Base-by-base conservation (phyloP, 2,797 vertebrate genomes). In the Iguana delicatissima region DNA sequence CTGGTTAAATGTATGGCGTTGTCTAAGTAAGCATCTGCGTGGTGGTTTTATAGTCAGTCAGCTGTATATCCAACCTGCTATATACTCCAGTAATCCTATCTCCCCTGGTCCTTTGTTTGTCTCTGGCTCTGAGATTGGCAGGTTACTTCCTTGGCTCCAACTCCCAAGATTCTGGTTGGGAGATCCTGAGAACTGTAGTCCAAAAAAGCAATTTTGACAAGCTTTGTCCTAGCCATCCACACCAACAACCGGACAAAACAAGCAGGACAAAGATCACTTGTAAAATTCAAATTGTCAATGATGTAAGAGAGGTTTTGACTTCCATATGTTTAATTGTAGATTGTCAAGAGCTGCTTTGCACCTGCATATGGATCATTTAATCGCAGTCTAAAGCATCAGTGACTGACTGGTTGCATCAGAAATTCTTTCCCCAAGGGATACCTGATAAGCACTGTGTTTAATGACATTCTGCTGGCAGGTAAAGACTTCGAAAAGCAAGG, bases 1-100 rank as follows among this genome's bases (percentile, higher is more conserved):
- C 64, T 85, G 89, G 22, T 91, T 90, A 72, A 67, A 93, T 95
- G 80, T 90, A 79, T 69, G 89, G 52, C 42, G 93, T 22, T 92
- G 0, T 0, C 80, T 72, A 79, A 84, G 52, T 59, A 79, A 84
- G 22, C 14, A 90, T 62, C 50, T 84, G 57, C 14, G 26, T 24
- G 26, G 73, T 79, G 59, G 59, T 79, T 64, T 87, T 83, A 38
- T 67, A 57, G n/a, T 20, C 22, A 57, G 80, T 77, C 38, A 10
- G 12, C 50, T 67, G 7, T 77, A 59, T 57, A 77, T 29, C 22
- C 67, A 46, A 52, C 18, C 42, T 84, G 29, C 6, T 12, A 20
- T 73, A 22, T 82, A 4, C 35, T 67, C 29, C 29, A 57, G 13
- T 35, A 50, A 16, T 81, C 50, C 76, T 20, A 79, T 50, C 55